phyloP scores from a whole-genome alignment of 2,888 invertebrate genomes.

The Agrochola litura region DNA sequence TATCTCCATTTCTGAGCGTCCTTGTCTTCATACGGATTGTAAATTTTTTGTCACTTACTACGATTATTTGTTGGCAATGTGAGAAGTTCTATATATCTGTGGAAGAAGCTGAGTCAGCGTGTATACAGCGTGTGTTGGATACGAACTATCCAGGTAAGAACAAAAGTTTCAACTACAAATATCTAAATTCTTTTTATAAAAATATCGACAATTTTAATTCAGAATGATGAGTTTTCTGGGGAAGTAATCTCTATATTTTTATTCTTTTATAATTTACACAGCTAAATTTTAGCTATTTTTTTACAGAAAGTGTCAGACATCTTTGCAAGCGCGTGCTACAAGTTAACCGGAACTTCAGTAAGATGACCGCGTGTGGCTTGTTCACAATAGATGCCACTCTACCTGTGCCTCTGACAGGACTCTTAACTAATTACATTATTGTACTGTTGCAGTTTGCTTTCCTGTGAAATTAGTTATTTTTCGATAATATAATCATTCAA shows the following conservation, averaged over 20 bases:
- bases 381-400: constrained; percentile 29
- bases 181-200: background rate
- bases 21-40: background rate
- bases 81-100: constrained; percentile 22
- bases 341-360: constrained; percentile 19
- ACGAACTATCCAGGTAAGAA: constrained; percentile 11
- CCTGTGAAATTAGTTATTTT: no score
- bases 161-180: background rate
- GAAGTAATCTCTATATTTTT: no score
- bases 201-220: background rate
- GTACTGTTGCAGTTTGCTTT: constrained; percentile 12
- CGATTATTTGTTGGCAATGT: constrained; percentile 13
- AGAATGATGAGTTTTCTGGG: no score
- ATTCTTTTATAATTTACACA: no score
- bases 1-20: background rate
- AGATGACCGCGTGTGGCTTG: constrained; percentile 29
- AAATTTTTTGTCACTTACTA: background rate
- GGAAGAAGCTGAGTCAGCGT: constrained; percentile 11
- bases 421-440: background rate
- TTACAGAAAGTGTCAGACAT: no score
- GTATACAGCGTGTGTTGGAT: constrained; percentile 19
- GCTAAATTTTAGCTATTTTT: no score
- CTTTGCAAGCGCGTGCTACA: constrained; percentile 21
- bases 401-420: background rate
- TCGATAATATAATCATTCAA: no score